These are phyloP conservation scores for Dinocampus coccinellae DNA, from an alignment of 2,888 invertebrate species.

Conservation along the genomic window DNA sequence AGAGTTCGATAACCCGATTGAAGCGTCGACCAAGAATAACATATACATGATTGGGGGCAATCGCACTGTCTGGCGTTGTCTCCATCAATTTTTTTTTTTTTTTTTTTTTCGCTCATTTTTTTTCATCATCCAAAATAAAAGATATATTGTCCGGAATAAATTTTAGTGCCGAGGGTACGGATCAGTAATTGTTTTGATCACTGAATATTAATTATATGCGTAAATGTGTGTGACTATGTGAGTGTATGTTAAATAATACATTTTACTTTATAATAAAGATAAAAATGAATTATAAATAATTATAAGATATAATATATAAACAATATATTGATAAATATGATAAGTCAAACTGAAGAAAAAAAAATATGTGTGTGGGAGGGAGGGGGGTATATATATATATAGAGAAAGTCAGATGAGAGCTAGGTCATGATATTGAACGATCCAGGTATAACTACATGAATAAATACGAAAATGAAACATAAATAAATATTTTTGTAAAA, in stretches of 20 bases:
- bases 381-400: too few species aligned
- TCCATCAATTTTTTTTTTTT: not conserved
- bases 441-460: not conserved
- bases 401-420: not conserved
- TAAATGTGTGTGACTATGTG: too few species aligned
- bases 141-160: not conserved
- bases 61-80: not conserved
- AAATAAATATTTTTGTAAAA: not conserved
- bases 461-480: not conserved
- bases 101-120: too few species aligned
- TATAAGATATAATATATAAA: not conserved
- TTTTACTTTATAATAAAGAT: too few species aligned
- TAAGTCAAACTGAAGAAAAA: not conserved
- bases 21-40: constrained; percentile 2
- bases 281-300: too few species aligned
- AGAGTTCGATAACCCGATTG: constrained; percentile 5
- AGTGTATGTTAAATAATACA: too few species aligned
- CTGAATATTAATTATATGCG: too few species aligned
- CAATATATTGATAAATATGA: not conserved
- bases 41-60: not conserved
- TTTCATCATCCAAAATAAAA: not conserved
- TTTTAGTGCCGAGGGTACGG: too few species aligned
- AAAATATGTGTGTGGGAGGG: too few species aligned
- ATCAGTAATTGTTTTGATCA: too few species aligned
- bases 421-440: not conserved